These are phyloP conservation scores for Spinus pinus DNA, from an alignment of 2,797 vertebrate genomes.

Conservation along the genomic window DNA sequence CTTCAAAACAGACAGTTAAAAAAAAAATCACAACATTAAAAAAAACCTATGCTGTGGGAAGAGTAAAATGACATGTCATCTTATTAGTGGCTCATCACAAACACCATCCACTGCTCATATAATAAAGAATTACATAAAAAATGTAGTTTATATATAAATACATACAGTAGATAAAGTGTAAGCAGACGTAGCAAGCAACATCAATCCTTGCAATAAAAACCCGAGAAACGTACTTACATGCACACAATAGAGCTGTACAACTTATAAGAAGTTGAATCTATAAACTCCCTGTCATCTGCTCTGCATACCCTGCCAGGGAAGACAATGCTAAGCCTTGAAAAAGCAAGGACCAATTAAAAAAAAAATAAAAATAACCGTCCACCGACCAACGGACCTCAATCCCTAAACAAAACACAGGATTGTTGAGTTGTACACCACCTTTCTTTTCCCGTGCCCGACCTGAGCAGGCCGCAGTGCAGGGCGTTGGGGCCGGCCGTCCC, in stretches of 20 bases:
- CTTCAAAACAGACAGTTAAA: neutral
- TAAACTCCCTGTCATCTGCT: neutral
- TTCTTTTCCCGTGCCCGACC: fast-evolving
- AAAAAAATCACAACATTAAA: neutral
- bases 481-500: neutral
- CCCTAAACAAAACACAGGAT: fast-evolving
- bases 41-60: neutral
- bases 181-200: neutral
- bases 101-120: neutral
- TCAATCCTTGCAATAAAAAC: neutral
- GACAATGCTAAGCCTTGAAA: neutral
- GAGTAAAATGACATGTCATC: neutral
- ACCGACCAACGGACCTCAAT: neutral
- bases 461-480: fast-evolving
- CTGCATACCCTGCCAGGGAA: neutral
- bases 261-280: neutral
- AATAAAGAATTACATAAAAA: neutral
- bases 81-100: neutral
- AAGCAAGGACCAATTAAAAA: neutral
- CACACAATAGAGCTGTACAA: fast-evolving
- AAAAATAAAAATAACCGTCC: neutral
- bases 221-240: neutral
- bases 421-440: fast-evolving
- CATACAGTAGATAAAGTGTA: neutral
- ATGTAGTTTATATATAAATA: neutral